Evolutionary conservation across 2,888 invertebrate genomes (phyloP).

Genomic region (Polyploca ridens): DNA sequence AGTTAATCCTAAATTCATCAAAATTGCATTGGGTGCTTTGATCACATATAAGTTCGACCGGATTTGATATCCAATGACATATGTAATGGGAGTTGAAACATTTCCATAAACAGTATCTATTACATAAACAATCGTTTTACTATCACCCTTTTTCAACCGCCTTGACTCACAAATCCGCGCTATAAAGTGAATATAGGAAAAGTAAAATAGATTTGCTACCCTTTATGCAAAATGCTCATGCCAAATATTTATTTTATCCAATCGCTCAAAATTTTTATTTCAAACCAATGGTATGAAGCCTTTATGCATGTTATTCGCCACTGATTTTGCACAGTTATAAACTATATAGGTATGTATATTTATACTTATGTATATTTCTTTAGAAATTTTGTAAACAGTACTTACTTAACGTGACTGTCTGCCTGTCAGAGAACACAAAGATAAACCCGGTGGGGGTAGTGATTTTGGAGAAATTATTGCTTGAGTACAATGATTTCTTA

Average conservation of each 20-base stretch:
- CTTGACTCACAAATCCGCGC: background rate
- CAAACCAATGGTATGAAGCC: no score
- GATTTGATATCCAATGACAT: background rate
- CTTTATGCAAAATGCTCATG: background rate
- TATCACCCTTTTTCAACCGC: background rate
- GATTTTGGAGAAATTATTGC: no score
- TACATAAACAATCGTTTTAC: background rate
- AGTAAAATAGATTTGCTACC: background rate
- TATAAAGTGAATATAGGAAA: background rate
- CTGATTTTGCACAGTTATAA: no score
- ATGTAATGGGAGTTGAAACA: background rate
- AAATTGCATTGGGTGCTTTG: background rate
- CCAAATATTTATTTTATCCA: background rate
- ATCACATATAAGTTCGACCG: background rate
- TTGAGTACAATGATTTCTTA: no score
- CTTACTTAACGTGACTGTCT: no score
- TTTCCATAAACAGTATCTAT: background rate
- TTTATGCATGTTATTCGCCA: no score
- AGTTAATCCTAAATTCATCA: no score
- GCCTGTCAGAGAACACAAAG: no score
- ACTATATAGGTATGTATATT: no score
- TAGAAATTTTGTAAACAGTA: no score
- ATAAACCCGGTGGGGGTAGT: no score
- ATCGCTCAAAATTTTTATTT: background rate
- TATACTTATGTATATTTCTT: no score